Conservation (phyloP, 2,797 vertebrate genomes). For the Spinus pinus region DNA sequence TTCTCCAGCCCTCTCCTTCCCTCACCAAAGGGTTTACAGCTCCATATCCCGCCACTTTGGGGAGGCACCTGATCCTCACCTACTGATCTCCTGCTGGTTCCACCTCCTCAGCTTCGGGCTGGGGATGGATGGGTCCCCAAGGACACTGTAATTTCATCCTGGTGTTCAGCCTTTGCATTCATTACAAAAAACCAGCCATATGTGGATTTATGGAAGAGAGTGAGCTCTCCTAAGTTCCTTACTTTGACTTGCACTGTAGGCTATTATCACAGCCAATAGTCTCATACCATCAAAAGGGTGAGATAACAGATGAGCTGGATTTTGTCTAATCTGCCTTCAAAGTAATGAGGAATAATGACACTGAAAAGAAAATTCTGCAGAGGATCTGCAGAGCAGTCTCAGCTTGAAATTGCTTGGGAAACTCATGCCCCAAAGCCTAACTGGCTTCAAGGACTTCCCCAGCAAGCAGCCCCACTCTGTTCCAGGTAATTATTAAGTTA, state of each 20-base stretch:
- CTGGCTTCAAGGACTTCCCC: background rate
- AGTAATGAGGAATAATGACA: slow-evolving; percentile 51
- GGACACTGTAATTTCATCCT: background rate
- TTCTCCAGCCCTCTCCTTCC: background rate
- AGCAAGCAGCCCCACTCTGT: background rate
- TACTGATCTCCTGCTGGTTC: background rate
- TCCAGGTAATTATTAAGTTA: background rate
- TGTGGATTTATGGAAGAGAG: background rate
- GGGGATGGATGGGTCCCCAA: background rate
- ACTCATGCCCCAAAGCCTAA: background rate
- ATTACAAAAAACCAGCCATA: background rate
- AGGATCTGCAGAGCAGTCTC: background rate
- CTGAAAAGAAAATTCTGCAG: background rate
- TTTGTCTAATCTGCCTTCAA: slow-evolving; percentile 51
- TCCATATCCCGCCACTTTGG: background rate
- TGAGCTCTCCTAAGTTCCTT: background rate
- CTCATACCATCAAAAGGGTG: slow-evolving; percentile 13
- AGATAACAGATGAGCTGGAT: slow-evolving; percentile 46
- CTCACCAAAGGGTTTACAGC: background rate
- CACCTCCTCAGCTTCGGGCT: background rate
- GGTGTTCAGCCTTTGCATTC: background rate
- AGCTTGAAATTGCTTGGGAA: background rate
- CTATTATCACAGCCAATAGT: slow-evolving; percentile 40
- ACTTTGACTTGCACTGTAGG: background rate
- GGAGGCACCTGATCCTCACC: background rate